phyloP scores from a whole-genome alignment of 2,888 invertebrate genomes.

The Eumacrocentrus americanus region DNA sequence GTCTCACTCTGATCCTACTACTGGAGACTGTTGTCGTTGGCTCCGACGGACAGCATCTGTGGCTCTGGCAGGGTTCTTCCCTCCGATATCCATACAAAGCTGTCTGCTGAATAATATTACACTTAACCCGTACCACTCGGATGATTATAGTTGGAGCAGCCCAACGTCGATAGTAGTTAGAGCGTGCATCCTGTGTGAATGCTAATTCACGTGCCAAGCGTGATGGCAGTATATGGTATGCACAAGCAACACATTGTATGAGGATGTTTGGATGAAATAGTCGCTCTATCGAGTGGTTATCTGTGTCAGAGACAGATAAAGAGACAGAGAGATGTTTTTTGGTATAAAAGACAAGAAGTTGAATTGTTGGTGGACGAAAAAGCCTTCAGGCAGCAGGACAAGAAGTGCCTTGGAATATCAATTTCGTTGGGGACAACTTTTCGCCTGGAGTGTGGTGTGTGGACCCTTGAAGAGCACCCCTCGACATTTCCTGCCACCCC shows the following conservation, averaged over 20 bases:
- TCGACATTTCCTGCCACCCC: slow-evolving; percentile 26
- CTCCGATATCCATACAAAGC: slow-evolving; percentile 58
- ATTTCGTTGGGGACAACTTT: slow-evolving; percentile 55
- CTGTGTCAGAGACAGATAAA: too few relatives aligned
- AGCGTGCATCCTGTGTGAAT: slow-evolving; percentile 62
- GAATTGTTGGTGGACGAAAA: not conserved
- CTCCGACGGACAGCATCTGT: slow-evolving; percentile 57
- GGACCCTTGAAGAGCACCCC: slow-evolving; percentile 17
- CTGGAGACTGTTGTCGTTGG: slow-evolving; percentile 17
- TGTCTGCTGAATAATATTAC: slow-evolving; percentile 62
- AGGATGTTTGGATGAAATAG: too few relatives aligned
- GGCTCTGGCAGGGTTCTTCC: slow-evolving; percentile 38
- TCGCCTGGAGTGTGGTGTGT: slow-evolving; percentile 31
- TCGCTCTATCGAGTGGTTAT: too few relatives aligned
- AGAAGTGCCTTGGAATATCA: slow-evolving; percentile 51
- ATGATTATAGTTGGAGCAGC: slow-evolving; percentile 60
- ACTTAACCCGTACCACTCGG: slow-evolving; percentile 57
- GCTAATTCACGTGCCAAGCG: slow-evolving; percentile 42
- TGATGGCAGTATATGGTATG: slow-evolving; percentile 10
- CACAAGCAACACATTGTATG: too few relatives aligned
- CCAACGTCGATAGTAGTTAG: slow-evolving; percentile 61
- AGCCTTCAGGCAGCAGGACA: slow-evolving; percentile 5
- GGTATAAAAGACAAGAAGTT: not conserved
- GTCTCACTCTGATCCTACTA: slow-evolving; percentile 18
- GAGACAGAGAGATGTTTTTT: too few relatives aligned